phyloP scores from a whole-genome alignment of 53 echinoderm and acorn worm genomes.

The Temnopleurus reevesii region DNA sequence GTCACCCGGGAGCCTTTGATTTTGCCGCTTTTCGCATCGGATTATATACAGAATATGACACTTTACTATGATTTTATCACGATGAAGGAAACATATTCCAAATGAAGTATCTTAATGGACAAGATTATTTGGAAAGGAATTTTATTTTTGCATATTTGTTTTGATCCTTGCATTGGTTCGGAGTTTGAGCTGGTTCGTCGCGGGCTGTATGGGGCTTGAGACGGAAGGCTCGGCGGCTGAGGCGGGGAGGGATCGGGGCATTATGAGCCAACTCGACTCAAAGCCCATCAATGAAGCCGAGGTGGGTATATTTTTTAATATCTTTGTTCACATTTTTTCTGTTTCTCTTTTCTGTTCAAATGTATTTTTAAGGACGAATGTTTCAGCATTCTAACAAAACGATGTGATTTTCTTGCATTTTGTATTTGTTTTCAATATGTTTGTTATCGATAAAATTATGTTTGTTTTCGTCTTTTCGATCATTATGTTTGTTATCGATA shows the following conservation, averaged over 20 bases:
- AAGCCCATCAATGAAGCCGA: background rate
- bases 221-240: constrained; percentile 20
- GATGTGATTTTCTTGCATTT: too few relatives aligned
- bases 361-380: too few relatives aligned
- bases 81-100: too few relatives aligned
- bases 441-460: too few relatives aligned
- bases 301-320: background rate
- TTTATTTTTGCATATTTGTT: too few relatives aligned
- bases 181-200: background rate
- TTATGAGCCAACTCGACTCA: constrained; percentile 30
- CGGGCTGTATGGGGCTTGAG: constrained; percentile 52
- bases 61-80: background rate
- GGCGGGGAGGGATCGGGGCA: constrained; percentile 7
- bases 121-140: background rate
- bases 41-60: background rate
- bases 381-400: too few relatives aligned
- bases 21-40: too few relatives aligned
- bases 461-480: too few relatives aligned
- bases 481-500: too few relatives aligned
- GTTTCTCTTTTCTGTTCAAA: background rate
- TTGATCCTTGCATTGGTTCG: background rate
- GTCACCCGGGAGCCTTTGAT: background rate
- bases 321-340: background rate
- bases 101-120: background rate
- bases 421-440: too few relatives aligned